Evolutionary conservation across 1,140 invertebrate species (phyloP), one percentile per base, ranked within the genome.

Genomic region (Elymnias hypermnestra): DNA sequence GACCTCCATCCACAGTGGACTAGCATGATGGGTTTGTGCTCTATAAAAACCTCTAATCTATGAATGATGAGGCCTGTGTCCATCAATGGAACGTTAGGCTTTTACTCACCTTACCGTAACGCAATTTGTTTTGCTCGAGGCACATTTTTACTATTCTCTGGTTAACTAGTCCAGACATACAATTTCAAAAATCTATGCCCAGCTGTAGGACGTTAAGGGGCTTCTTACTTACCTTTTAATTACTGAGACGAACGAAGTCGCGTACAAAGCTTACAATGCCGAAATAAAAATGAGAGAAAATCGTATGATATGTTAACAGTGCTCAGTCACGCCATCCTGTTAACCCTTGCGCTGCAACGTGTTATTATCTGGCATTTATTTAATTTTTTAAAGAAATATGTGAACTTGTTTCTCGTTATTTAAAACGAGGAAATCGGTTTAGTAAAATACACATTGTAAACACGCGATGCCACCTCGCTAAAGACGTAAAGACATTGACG

Each of bases 351-450:
- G 29, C 35, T 41, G 54, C 55, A 74, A 60, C 61, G 48, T 77
- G 56, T 77, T 62, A 77, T 77, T 77, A 77, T 58, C 39, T 54
- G 37, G 51, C 64, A 68, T 76, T 73, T 73, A 78, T 78, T 78
- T 78, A 78, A 78, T 73, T 77, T 74, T 75, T 67, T 33, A 47
- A 61, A 60, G 48, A 53, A 65, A 67, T 63, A 54, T 62, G 56
- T 55, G 58, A 57, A 58, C 67, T 58, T 50, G 67, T 72, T 70
- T 57, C 48, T 43, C 45, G 49, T 58, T 63, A 50, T 53, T 57
- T 38, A 55, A 54, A 57, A 63, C 39, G 49, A 54, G 44, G 50
- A 63, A 63, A 68, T 71, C 53, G 46, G 57, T 63, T 63, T 59
- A 67, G 53, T 56, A 66, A 72, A 71, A 63, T 72, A 74, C 67